Percentiles rank a stretch among this genome's conserved stretches.
Conservation (phyloP, 2,113 vertebrate species). For the Myodes glareolus region DNA sequence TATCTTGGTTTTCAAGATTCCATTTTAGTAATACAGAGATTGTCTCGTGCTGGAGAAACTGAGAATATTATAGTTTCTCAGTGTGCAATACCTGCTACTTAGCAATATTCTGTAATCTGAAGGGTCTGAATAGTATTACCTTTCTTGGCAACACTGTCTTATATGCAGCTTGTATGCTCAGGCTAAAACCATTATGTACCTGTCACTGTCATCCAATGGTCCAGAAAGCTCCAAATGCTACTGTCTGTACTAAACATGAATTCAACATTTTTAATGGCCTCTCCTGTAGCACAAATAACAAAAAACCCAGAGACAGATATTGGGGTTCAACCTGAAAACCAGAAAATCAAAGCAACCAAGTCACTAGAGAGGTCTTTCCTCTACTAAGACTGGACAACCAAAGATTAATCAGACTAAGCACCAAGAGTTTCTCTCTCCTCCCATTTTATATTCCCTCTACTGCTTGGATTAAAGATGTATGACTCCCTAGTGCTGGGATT, state of each 20-base stretch:
- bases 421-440: no score
- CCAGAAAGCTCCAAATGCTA: no score
- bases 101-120: background rate
- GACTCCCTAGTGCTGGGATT: no score
- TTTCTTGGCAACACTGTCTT: background rate
- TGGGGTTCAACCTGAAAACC: no score
- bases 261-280: background rate
- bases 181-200: background rate
- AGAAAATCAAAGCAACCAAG: no score
- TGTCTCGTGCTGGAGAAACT: background rate
- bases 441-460: no score
- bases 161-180: background rate
- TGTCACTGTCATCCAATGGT: background rate
- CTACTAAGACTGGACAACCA: no score
- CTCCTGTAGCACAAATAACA: no score
- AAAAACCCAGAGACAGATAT: no score
- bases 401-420: no score
- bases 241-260: background rate
- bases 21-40: background rate
- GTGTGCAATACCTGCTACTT: background rate
- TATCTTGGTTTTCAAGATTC: background rate
- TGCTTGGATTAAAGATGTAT: no score
- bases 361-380: no score
- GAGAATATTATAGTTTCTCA: background rate
- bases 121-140: accelerated